Conservation (phyloP, 2,888 invertebrate genomes). For the Tipula vernalis region DNA sequence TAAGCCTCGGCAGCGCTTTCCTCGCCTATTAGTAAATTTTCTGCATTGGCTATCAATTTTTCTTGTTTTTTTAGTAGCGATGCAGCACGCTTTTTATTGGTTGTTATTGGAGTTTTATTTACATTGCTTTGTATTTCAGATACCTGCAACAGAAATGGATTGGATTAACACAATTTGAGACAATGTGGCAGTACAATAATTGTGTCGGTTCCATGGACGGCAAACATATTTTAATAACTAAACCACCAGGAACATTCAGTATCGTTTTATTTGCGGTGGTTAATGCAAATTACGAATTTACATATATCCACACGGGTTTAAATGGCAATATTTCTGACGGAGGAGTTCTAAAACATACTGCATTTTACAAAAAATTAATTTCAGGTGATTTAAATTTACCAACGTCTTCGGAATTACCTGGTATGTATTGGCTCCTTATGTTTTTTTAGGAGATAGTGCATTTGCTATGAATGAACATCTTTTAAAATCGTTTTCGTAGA, state of each 20-base stretch:
- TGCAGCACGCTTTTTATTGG: neutral
- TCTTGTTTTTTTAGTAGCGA: neutral
- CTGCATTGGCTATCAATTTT: neutral
- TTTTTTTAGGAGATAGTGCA: neutral
- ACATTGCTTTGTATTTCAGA: neutral
- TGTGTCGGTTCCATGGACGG: neutral
- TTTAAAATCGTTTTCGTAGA: neutral
- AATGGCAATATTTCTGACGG: neutral
- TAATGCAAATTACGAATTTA: too few species aligned
- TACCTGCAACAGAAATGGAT: neutral
- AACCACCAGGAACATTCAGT: neutral
- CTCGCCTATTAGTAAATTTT: neutral
- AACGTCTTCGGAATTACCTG: neutral
- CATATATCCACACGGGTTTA: too few species aligned
- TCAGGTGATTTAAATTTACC: neutral
- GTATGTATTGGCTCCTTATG: neutral
- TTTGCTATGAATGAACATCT: neutral
- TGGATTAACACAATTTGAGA: neutral
- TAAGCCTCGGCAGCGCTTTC: neutral
- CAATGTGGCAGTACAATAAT: neutral
- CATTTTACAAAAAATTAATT: neutral
- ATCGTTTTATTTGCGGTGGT: neutral
- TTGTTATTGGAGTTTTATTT: neutral
- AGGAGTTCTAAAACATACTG: neutral
- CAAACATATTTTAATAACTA: too few species aligned